A percentile compares a stretch with the other conserved stretches of the same genome.
Evolutionary conservation across 2,888 invertebrate genomes (phyloP).

Genomic region (Hofmannophila pseudospretella): DNA sequence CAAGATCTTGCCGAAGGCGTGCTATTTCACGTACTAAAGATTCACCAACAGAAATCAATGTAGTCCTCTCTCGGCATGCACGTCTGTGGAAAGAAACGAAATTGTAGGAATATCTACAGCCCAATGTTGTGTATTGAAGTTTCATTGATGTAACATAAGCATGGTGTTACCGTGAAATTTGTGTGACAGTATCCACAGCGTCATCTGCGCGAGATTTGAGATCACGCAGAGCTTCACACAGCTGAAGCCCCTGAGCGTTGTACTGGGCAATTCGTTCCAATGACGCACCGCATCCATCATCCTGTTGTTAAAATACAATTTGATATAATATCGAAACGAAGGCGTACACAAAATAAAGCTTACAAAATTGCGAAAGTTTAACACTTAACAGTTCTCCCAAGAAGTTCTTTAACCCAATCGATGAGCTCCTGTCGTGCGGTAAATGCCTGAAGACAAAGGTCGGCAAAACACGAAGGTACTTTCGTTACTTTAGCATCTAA

Average conservation of each 20-base stretch:
- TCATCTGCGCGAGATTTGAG: slow-evolving; percentile 48
- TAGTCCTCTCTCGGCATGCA: slow-evolving; percentile 47
- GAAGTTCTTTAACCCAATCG: slow-evolving; percentile 61
- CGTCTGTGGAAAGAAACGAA: slow-evolving; percentile 30
- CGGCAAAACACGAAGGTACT: slow-evolving; percentile 54
- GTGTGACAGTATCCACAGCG: slow-evolving; percentile 43
- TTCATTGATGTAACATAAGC: no score
- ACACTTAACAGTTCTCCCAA: slow-evolving; percentile 48
- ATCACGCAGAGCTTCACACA: slow-evolving; percentile 53
- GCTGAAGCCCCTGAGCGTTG: slow-evolving; percentile 52
- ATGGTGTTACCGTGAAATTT: slow-evolving; percentile 57
- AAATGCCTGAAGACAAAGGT: slow-evolving; percentile 61
- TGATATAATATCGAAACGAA: neutral
- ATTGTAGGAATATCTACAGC: neutral
- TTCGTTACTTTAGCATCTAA: slow-evolving; percentile 43
- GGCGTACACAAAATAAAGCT: neutral
- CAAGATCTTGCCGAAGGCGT: slow-evolving; percentile 48
- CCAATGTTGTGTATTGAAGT: no score
- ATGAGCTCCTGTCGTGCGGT: slow-evolving; percentile 62
- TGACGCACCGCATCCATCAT: slow-evolving; percentile 35
- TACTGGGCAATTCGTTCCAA: slow-evolving; percentile 48
- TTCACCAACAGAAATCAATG: slow-evolving; percentile 54
- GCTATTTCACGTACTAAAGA: slow-evolving; percentile 59
- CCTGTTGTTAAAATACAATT: slow-evolving; percentile 21
- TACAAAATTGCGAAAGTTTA: slow-evolving; percentile 15